These are phyloP conservation scores for Drosophila mettleri DNA, from an alignment of 2,888 invertebrate species.

Conservation along the genomic window DNA sequence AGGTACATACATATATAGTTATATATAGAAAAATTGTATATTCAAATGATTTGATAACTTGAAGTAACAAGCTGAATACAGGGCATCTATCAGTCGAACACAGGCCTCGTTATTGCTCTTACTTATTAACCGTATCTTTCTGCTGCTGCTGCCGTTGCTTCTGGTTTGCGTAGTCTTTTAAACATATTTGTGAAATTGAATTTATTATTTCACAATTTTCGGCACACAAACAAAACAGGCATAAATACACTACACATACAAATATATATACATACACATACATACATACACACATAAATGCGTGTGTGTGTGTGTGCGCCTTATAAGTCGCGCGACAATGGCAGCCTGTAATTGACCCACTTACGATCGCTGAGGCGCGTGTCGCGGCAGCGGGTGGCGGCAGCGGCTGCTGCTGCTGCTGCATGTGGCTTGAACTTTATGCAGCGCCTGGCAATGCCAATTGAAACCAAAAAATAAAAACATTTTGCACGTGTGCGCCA, in stretches of 20 bases:
- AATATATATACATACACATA: background rate
- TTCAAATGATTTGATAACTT: background rate
- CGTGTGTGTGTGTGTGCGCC: constrained; percentile 15
- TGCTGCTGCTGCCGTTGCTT: constrained; percentile 28
- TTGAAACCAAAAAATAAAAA: constrained; percentile 31
- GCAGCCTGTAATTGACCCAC: constrained; percentile 78
- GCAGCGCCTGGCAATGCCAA: constrained; percentile 59
- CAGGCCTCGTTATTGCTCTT: background rate
- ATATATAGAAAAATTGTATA: too few species aligned
- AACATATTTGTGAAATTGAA: constrained; percentile 73
- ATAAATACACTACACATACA: constrained; percentile 13
- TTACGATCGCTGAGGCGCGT: constrained; percentile 39
- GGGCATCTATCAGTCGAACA: background rate
- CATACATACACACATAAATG: background rate
- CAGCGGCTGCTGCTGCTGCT: constrained; percentile 7
- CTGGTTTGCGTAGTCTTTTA: constrained; percentile 44
- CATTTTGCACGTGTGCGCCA: constrained; percentile 67
- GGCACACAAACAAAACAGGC: constrained; percentile 22
- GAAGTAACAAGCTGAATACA: background rate
- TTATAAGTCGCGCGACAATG: constrained; percentile 62
- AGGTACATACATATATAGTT: background rate
- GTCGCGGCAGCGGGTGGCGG: constrained; percentile 38
- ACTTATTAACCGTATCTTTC: constrained; percentile 41
- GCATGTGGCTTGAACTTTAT: constrained; percentile 54
- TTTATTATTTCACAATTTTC: constrained; percentile 72